Conservation (phyloP, 2,113 vertebrate species). For the Mugil cephalus region DNA sequence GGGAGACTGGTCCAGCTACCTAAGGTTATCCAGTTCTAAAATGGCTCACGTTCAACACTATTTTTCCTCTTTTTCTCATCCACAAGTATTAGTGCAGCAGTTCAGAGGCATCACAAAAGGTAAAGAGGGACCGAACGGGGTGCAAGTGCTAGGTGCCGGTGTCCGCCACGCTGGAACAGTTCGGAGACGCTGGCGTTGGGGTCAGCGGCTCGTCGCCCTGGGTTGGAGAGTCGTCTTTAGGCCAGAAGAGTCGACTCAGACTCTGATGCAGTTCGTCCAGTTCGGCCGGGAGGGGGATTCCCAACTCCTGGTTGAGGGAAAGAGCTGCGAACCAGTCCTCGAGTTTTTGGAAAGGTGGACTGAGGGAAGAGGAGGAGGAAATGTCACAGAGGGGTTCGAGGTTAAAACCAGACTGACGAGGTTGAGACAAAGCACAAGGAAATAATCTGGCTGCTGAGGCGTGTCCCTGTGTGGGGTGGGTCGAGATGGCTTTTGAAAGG, state of each 20-base stretch:
- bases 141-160: slow-evolving; percentile 57
- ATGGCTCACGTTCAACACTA: slow-evolving; percentile 33
- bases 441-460: slow-evolving; percentile 59
- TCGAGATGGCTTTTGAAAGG: slow-evolving; percentile 42
- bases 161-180: slow-evolving; percentile 49
- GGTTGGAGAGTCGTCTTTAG: slow-evolving; percentile 53
- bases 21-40: slow-evolving; percentile 69
- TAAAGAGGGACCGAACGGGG: slow-evolving; percentile 3
- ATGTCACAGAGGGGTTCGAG: slow-evolving; percentile 18
- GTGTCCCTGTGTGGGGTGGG: slow-evolving; percentile 30
- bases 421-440: slow-evolving; percentile 60
- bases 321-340: slow-evolving; percentile 95
- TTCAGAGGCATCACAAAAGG: slow-evolving; percentile 61
- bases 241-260: slow-evolving; percentile 72
- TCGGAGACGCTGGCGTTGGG: slow-evolving; percentile 51
- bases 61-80: slow-evolving; percentile 32
- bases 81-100: slow-evolving; percentile 69
- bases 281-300: slow-evolving; percentile 93
- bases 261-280: slow-evolving; percentile 93
- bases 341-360: slow-evolving; percentile 94
- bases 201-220: slow-evolving; percentile 35
- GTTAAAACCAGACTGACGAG: slow-evolving; percentile 58
- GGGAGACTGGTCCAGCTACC: slow-evolving; percentile 55
- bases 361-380: slow-evolving; percentile 58
- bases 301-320: slow-evolving; percentile 92